phyloP scores from a whole-genome alignment of 2,113 vertebrate species.

The Alosa alosa region DNA sequence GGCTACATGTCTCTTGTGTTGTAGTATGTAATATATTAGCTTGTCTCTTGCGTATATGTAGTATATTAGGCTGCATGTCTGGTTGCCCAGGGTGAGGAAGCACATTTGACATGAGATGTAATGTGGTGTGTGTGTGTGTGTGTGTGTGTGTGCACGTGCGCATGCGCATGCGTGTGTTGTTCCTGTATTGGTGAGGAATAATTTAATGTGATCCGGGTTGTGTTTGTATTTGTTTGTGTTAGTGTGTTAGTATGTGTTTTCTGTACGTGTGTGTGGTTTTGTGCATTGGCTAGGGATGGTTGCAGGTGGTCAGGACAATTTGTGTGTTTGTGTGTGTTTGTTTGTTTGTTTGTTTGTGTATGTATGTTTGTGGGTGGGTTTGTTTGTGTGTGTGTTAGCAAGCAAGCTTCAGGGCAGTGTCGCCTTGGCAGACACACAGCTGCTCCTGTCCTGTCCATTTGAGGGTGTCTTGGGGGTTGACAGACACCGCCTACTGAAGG shows the following conservation, averaged over 20 bases:
- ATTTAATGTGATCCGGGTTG: background rate
- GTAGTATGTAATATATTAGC: no score
- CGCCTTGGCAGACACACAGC: constrained; percentile 9
- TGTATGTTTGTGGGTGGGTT: background rate
- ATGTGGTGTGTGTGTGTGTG: no score
- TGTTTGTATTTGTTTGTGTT: background rate
- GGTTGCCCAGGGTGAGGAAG: no score
- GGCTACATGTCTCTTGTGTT: no score
- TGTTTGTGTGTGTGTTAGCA: constrained; percentile 3
- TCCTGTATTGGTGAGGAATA: background rate
- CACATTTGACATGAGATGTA: no score
- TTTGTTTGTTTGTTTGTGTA: background rate
- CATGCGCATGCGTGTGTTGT: background rate
- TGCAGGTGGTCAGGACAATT: no score
- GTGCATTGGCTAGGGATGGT: no score
- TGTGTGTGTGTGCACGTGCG: background rate
- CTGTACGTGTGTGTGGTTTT: no score
- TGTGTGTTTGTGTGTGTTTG: background rate
- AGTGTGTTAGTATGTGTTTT: background rate
- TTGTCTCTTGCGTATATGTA: no score
- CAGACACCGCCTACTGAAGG: background rate
- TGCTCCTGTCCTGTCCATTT: constrained; percentile 19
- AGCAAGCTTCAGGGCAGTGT: constrained; percentile 10
- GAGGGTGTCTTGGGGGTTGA: background rate
- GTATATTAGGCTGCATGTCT: no score